Evolutionary conservation across 2,797 vertebrate genomes (phyloP), one percentile per base, ranked within the genome.

Genomic region (Smutsia gigantea): DNA sequence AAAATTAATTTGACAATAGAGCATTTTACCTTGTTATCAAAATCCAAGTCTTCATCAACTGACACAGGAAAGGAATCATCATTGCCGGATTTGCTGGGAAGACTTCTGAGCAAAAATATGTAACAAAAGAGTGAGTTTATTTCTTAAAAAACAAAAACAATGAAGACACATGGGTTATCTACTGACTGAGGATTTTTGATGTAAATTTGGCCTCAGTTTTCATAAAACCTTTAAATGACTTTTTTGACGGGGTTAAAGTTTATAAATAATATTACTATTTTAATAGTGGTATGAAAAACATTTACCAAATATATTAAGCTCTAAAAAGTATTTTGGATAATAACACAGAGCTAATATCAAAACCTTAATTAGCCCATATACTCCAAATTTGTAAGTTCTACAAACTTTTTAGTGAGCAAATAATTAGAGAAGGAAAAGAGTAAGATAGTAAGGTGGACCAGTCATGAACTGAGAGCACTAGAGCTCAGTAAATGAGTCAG

Each of bases 61-160:
- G 99, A 99, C 59, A 99, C 99, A 92, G 98, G 98, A 99, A 99
- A 99, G 64, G 99, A 99, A 98, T 99, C 99, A 75, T 98, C 98
- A 87, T 96, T 98, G 87, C 97, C 99, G n/a, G 89, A 74, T 98
- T 99, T 98, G 66, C 88, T 98, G 92, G 42, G 7, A 99, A 98
- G 97, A 86, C 99, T 99, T 97, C 89, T 97, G 96, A 93, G 94
- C 31, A 91, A 97, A 97, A 87, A 92, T 4, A 98, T 39, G 46
- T 84, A 95, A 87, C 21, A 87, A 79, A 89, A 42, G 72, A 97
- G 61, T 96, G 49, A 17, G 0, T 1, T 37, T 0, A 49, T 81
- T 89, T 87, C 9, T 66, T 71, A 42, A 8, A 90, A 86, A 75
- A 84, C 42, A 66, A 69, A 91, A n/a, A 53, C 7, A 61, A 14